Conservation (phyloP, 2,888 invertebrate genomes). For the Temnothorax unifasciatus region DNA sequence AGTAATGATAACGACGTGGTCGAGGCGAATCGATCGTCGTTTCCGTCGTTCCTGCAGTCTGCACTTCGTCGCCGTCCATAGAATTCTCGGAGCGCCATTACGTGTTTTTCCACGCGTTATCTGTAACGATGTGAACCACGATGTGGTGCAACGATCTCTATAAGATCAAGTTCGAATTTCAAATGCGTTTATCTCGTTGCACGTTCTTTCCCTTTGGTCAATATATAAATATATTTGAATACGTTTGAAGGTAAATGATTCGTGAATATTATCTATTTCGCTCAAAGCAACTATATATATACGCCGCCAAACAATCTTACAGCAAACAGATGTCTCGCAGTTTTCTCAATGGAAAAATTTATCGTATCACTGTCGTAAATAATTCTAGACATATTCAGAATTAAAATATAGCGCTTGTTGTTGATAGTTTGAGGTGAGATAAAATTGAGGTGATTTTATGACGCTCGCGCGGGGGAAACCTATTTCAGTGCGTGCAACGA, state of each 20-base stretch:
- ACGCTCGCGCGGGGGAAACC: background rate
- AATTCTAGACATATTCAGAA: slow-evolving; percentile 21
- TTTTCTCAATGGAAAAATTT: background rate
- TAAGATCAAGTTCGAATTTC: slow-evolving; percentile 26
- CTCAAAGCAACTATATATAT: background rate
- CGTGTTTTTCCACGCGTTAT: slow-evolving; percentile 44
- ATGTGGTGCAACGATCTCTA: background rate
- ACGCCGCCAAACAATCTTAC: background rate
- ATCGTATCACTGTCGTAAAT: slow-evolving; percentile 5
- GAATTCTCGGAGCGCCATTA: slow-evolving; percentile 31
- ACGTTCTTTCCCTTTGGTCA: background rate
- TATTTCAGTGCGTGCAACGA: slow-evolving; percentile 23
- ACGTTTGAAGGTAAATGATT: background rate
- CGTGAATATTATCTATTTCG: background rate
- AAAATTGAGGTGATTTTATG: slow-evolving; percentile 33
- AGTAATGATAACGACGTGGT: slow-evolving; percentile 69
- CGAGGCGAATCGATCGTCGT: slow-evolving; percentile 63
- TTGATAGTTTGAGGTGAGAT: slow-evolving; percentile 48
- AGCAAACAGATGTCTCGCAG: background rate
- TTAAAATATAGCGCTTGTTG: slow-evolving; percentile 21
- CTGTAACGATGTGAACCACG: slow-evolving; percentile 17
- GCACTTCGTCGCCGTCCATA: background rate
- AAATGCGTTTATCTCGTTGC: slow-evolving; percentile 31
- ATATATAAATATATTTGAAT: slow-evolving; percentile 8
- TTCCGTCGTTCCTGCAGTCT: slow-evolving; percentile 55